phyloP scores from a whole-genome alignment of 2,797 vertebrate species.

The Psittacula derbiana region DNA sequence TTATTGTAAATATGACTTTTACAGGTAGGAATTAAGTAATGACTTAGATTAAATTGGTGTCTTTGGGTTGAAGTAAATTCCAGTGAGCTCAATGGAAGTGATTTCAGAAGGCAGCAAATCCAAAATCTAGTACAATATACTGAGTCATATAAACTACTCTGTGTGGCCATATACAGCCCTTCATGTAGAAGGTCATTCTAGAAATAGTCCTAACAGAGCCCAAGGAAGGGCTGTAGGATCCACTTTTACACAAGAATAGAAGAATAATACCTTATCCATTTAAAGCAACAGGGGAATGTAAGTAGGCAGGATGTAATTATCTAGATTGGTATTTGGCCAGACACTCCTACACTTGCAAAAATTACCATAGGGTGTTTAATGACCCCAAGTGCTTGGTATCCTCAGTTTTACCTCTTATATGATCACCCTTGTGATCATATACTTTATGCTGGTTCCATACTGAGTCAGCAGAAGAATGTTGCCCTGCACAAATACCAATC shows the following conservation, averaged over 20 bases:
- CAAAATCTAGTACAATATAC: not conserved
- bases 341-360: slow-evolving; percentile 42
- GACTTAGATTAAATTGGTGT: not conserved
- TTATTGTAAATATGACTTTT: not conserved
- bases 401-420: slow-evolving; percentile 7
- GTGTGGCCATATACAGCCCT: not conserved
- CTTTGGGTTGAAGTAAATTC: not conserved
- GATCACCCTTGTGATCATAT: not conserved
- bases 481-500: not conserved
- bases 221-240: slow-evolving; percentile 23
- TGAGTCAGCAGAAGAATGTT: not conserved
- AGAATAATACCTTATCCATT: slow-evolving; percentile 56
- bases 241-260: slow-evolving; percentile 39
- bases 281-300: slow-evolving; percentile 58
- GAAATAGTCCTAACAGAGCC: slow-evolving; percentile 35
- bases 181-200: slow-evolving; percentile 31
- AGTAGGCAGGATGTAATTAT: slow-evolving; percentile 64
- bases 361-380: not conserved
- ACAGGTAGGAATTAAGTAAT: not conserved
- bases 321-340: slow-evolving; percentile 24
- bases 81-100: not conserved
- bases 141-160: not conserved
- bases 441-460: not conserved
- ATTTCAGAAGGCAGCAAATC: not conserved
- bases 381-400: not conserved